These are phyloP conservation scores for Xylota segnis DNA, from an alignment of 2,888 invertebrate species.

Conservation along the genomic window DNA sequence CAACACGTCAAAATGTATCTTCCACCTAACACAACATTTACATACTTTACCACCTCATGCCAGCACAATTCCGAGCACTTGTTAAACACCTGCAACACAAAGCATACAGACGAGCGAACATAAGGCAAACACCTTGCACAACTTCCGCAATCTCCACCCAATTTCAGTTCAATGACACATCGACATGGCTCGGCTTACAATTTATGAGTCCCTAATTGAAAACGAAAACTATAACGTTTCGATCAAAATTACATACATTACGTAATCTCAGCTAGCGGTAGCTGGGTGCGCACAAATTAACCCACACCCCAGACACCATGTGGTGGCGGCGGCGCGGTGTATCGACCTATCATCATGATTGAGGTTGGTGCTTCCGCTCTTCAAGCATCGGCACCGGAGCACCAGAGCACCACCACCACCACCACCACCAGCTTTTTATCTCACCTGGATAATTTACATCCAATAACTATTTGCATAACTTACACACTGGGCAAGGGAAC, in stretches of 20 bases:
- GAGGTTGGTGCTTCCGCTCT: constrained; percentile 51
- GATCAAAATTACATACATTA: constrained; percentile 74
- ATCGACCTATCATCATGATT: constrained; percentile 64
- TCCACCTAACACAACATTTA: constrained; percentile 47
- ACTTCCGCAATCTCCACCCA: constrained; percentile 71
- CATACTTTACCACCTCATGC: constrained; percentile 23
- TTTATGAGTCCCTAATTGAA: constrained; percentile 73
- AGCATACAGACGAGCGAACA: constrained; percentile 4
- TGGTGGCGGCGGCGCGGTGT: constrained; percentile 44
- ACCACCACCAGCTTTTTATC: constrained; percentile 40
- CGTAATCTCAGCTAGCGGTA: constrained; percentile 72
- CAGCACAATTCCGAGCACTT: constrained; percentile 19
- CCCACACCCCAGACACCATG: constrained; percentile 70
- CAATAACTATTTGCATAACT: constrained; percentile 76
- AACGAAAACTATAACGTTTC: constrained; percentile 76
- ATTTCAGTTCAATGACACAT: constrained; percentile 72
- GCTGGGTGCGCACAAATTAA: constrained; percentile 72
- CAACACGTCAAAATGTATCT: constrained; percentile 44
- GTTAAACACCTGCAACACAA: constrained; percentile 65
- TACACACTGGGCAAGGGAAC: constrained; percentile 48
- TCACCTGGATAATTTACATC: constrained; percentile 73
- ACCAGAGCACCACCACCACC: constrained; percentile 5
- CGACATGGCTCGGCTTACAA: constrained; percentile 32
- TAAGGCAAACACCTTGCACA: constrained; percentile 31
- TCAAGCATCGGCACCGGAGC: not conserved